Base-by-base conservation (phyloP, 2,113 vertebrate genomes). In the Butastur rufipennis region DNA sequence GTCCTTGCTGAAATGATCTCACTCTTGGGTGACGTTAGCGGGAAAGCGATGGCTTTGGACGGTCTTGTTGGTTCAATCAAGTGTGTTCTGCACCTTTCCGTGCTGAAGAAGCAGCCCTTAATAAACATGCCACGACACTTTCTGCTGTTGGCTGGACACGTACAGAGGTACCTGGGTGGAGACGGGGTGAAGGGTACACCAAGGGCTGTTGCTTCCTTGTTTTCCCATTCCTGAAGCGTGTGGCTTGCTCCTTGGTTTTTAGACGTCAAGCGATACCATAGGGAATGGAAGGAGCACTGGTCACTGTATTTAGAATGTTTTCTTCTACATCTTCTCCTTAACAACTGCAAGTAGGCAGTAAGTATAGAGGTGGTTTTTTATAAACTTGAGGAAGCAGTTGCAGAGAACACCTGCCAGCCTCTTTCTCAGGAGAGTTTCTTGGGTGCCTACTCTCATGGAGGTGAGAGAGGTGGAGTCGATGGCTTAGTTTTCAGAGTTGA, bases 21-120 rank as follows among this genome's bases (percentile, higher is more conserved):
- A 1, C 17, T 55, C 29, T 68, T 29, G 20, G 32, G 70, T 71
- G 31, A 27, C 1, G 0, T 80, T 75, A 78, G 61, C 1, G 0
- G 52, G 75, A 71, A 95, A 48, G 27, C 1, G 6, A 36, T 45
- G 47, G 23, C 32, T 90, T 94, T 78, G 61, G 48, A 62, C 5
- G 5, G 25, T 63, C 56, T 45, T 63, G 13, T 58, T 55, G 77
- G 25, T 73, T 93, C 68, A 12, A 56, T 34, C 16, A 2, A 7
- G 11, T 61, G 27, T 40, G 62, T 89, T 80, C 56, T 86, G 45
- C 34, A 52, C 31, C 42, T 62, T 74, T 82, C 45, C 1, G 0
- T 48, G 56, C 55, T 68, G 52, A 50, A 86, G 62, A 40, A 61
- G 25, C 38, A 36, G 40, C 40, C 3, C 8, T 36, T 25, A 29